These are phyloP conservation scores for Cheilosia scutellata DNA, from an alignment of 2,888 invertebrate genomes.

Conservation along the genomic window DNA sequence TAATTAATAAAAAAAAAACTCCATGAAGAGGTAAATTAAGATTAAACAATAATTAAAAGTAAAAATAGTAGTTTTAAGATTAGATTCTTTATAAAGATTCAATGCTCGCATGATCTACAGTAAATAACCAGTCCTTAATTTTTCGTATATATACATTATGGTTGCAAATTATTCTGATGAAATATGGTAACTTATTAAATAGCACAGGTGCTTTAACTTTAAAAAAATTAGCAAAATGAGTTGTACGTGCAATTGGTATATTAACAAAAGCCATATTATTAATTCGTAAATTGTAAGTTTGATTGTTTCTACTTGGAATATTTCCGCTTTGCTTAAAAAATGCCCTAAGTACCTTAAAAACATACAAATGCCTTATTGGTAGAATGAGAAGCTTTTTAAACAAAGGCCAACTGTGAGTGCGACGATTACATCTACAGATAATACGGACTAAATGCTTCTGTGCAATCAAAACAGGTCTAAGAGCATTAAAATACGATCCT, in stretches of 20 bases:
- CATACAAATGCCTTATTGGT: conserved; percentile 19
- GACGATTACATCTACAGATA: conserved; percentile 23
- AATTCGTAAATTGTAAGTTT: too few relatives aligned
- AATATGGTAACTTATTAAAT: background rate
- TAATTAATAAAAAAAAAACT: background rate
- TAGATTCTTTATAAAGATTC: background rate
- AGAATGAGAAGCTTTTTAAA: conserved; percentile 15
- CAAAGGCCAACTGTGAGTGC: conserved; percentile 17
- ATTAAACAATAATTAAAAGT: background rate
- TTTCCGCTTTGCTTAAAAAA: background rate
- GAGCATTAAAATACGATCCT: conserved; percentile 1
- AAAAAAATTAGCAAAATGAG: too few relatives aligned
- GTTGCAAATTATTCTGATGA: background rate
- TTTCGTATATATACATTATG: background rate
- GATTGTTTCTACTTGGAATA: background rate
- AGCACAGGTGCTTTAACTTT: background rate
- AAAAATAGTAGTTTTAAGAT: background rate
- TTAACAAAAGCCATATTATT: too few relatives aligned
- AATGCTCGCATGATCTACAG: background rate
- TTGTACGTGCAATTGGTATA: too few relatives aligned
- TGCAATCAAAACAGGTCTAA: conserved; percentile 26
- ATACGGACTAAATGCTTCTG: conserved; percentile 29
- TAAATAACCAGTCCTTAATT: background rate
- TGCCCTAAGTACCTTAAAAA: conserved; percentile 10
- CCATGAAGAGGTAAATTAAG: background rate